Base-by-base conservation (phyloP, 2,888 invertebrate genomes). In the Acanthopleura granulata region DNA sequence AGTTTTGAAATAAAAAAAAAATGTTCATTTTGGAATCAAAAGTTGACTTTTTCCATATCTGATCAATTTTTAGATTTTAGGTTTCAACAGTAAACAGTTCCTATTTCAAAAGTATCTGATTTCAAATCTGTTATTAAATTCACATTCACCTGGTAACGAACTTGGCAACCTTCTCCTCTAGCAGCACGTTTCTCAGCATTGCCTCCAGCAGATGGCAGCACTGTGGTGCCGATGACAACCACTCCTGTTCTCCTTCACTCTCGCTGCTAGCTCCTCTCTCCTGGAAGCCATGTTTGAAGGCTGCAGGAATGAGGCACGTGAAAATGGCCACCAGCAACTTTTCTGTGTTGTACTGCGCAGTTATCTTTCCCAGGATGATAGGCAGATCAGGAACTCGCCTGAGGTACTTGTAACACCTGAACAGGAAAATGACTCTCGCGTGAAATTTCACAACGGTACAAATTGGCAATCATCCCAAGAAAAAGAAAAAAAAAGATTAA, bases 351-450 rank as follows among this genome's bases (percentile, higher is more conserved):
- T 40, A 40, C 3, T 30, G 40, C 40, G 40, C 40, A 40, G 40
- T 40, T 40, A 40, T 40, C 40, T 40, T 40, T 40, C 40, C 75
- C 49, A 89, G 79, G 12, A 78, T 72, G 16, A 79, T 79, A 0
- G 85, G 79, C n/a, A 89, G 62, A 0, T 78, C 80, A 18, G 84
- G 81, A 75, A 87, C 81, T 25, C 78, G 76, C 72, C 83, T 80
- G 49, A 89, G 71, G 73, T 84, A 79, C 72, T 83, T 84, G 76
- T 86, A 86, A 14, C 83, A 78, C 74, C 88, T 88, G 81, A 25
- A 72, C 77, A 25, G 16, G 66, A 72, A 72, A 15, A 72, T 27
- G 3, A 40, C 40, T 6, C 3, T 40, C 9, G n/a, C 9, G 40
- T 40, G 40, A 69, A 70, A 6, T 49, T 40, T 40, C 40, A 40